These are phyloP conservation scores for Dysdera silvatica DNA, from an alignment of 1,140 invertebrate species.

Conservation along the genomic window DNA sequence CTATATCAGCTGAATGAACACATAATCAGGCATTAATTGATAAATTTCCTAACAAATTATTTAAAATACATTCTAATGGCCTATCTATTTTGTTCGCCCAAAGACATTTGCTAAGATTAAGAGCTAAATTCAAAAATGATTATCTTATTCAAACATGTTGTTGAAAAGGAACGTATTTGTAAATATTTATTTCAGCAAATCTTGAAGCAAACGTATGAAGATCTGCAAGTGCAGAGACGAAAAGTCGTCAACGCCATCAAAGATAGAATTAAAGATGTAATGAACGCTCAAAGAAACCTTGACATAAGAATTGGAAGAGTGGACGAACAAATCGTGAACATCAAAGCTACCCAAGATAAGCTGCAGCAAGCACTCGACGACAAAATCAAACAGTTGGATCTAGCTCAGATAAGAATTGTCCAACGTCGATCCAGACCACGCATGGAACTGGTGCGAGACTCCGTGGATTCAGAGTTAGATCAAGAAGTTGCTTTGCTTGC, in stretches of 20 bases:
- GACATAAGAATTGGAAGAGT: constrained; percentile 7
- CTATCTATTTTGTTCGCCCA: no score
- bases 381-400: constrained; percentile 5
- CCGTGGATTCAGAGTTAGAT: constrained; percentile 16
- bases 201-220: background rate
- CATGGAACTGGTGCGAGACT: background rate
- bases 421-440: no score
- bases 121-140: no score
- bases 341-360: constrained; percentile 3
- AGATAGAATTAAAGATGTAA: constrained; percentile 3
- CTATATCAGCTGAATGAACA: no score
- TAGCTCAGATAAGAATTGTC: no score
- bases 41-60: no score
- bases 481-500: constrained; percentile 6
- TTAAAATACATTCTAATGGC: no score
- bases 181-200: constrained; percentile 12
- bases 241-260: background rate
- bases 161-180: no score
- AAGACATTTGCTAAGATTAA: no score
- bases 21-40: no score
- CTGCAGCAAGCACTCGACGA: constrained; percentile 1
- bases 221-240: background rate
- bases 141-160: no score
- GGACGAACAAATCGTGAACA: constrained; percentile 12
- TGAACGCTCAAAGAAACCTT: constrained; percentile 1